Base-by-base conservation (phyloP, 1,140 invertebrate genomes). In the Periplaneta americana region DNA sequence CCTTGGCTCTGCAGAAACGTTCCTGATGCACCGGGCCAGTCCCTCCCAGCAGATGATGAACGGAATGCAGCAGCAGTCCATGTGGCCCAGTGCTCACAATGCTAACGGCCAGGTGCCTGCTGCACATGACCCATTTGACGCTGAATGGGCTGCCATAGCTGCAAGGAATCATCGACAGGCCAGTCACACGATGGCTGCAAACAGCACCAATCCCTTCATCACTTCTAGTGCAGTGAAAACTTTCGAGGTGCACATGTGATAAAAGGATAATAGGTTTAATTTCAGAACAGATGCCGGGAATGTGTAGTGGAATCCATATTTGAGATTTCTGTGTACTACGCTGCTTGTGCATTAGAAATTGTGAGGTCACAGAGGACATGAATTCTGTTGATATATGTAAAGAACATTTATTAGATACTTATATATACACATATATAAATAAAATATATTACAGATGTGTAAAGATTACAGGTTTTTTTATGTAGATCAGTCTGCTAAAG, bases 91-190 rank as follows among this genome's bases (percentile, higher is more conserved):
- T 66, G 48, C 48, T 66, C 81, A 81, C 81, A 84, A 82, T 39
- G 82, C 83, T 34, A 84, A 84, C 36, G 82, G 79, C 13, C 83
- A 84, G 66, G 83, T 81, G n/a, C 82, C 37, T 13, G 87, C 88
- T 18, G 83, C 87, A 0, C 85, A 88, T 11, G 96, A 97, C 89
- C 96, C 96, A 0, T 97, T 97, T 85, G 95, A 97, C 87, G 95
- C 95, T 10, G 96, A 96, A 85, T 97, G 96, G 96, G 95, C 93
- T 2, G 93, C 93, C 33, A 86, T 90, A 74, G 87, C 88, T 39
- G 86, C 86, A 36, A 84, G 85, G 31, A 85, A 85, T 75, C 84
- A 86, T 34, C 84, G 85, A 81, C 34, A 66, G 18, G n/a, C 48
- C 22, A 9, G 31, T 11, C 28, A 33, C 10, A 13, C 75, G 28